A percentile compares a stretch with the other conserved stretches of the same genome.
phyloP scores from a whole-genome alignment of 1,140 invertebrate species.

The Zaprionus taronus region DNA sequence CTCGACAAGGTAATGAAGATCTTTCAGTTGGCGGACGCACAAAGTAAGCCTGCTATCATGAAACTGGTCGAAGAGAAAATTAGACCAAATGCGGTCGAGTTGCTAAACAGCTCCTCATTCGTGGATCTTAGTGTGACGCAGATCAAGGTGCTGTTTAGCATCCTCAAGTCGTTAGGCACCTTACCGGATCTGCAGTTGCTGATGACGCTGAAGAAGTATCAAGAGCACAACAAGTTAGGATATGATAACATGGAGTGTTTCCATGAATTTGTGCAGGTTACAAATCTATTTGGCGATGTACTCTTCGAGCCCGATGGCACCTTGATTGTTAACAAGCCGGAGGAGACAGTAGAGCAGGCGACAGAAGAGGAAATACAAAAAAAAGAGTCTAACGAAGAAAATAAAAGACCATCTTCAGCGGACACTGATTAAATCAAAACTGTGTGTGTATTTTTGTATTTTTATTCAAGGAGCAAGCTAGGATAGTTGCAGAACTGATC shows the following conservation, averaged over 20 bases:
- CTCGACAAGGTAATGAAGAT: conserved; percentile 47
- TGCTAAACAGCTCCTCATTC: conserved; percentile 48
- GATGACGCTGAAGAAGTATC: conserved; percentile 45
- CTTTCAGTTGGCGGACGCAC: conserved; percentile 50
- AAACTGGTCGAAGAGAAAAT: conserved; percentile 58
- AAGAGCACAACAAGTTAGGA: conserved; percentile 42
- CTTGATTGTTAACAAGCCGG: background rate
- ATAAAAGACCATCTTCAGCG: background rate
- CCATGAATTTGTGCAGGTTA: conserved; percentile 52
- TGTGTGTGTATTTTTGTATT: background rate
- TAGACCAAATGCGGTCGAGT: conserved; percentile 37
- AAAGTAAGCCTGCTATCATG: conserved; percentile 29
- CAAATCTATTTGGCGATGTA: conserved; percentile 28
- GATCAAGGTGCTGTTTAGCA: conserved; percentile 38
- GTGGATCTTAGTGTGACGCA: conserved; percentile 40
- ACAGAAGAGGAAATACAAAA: background rate
- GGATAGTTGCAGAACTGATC: too few relatives aligned
- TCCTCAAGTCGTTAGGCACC: conserved; percentile 27
- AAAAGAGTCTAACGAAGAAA: background rate
- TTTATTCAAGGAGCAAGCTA: too few relatives aligned
- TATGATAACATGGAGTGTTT: conserved; percentile 52
- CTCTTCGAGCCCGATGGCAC: conserved; percentile 55
- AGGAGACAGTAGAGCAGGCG: background rate
- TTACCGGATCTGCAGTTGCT: conserved; percentile 41
- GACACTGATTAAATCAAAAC: background rate